A percentile compares a stretch with the other conserved stretches of the same genome.
These are phyloP conservation scores for Stegodyphus dumicola DNA, from an alignment of 1,140 invertebrate species.

Conservation along the genomic window DNA sequence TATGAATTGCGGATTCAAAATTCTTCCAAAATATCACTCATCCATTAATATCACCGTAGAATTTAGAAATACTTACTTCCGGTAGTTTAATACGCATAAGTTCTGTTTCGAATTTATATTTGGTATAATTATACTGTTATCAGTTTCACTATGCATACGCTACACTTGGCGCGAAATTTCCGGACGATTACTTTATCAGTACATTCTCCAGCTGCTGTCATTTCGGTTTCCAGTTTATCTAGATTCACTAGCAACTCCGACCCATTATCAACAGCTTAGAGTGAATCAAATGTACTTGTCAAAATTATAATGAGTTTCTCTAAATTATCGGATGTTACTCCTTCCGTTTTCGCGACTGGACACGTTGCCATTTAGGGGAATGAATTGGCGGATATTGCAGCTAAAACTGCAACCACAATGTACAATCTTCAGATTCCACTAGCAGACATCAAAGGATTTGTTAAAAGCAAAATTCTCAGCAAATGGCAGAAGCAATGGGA, in stretches of 20 bases:
- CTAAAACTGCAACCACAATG: too few relatives aligned
- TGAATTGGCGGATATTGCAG: too few relatives aligned
- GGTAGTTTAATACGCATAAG: too few relatives aligned
- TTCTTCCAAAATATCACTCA: constrained; percentile 15
- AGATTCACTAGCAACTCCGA: not conserved
- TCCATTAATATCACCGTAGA: not conserved
- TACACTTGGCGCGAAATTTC: not conserved
- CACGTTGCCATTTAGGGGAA: too few relatives aligned
- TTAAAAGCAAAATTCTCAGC: too few relatives aligned
- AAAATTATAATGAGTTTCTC: not conserved
- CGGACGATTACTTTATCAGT: not conserved
- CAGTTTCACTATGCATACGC: not conserved
- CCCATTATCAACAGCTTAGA: not conserved
- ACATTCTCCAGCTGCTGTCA: not conserved
- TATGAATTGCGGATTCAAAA: constrained; percentile 18
- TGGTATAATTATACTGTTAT: not conserved
- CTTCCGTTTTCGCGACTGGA: not conserved
- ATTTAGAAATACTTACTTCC: too few relatives aligned
- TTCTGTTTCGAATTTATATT: not conserved
- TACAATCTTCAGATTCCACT: too few relatives aligned
- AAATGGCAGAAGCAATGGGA: too few relatives aligned
- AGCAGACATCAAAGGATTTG: too few relatives aligned
- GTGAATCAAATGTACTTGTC: not conserved
- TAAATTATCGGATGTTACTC: not conserved
- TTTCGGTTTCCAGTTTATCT: not conserved